These are phyloP conservation scores for Ispidina picta DNA, from an alignment of 2,797 vertebrate genomes.

Conservation along the genomic window DNA sequence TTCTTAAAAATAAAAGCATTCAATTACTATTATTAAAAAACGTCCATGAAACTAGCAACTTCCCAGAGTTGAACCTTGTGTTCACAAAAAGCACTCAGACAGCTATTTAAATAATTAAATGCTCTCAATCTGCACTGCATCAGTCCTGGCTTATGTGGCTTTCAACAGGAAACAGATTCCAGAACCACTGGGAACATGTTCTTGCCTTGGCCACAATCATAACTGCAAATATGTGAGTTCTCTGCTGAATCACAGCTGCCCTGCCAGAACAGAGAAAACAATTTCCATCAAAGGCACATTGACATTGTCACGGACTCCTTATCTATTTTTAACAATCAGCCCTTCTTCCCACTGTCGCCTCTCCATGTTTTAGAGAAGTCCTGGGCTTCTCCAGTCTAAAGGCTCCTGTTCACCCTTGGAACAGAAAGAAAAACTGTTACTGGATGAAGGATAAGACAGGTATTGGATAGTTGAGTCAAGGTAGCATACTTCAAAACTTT, in stretches of 20 bases:
- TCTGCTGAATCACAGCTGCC: not conserved
- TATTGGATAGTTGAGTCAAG: not conserved
- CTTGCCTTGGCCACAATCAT: not conserved
- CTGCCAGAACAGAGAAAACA: not conserved
- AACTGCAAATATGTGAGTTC: not conserved
- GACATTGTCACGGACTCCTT: not conserved
- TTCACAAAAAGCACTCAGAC: not conserved
- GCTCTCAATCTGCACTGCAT: not conserved
- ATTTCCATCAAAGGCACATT: not conserved
- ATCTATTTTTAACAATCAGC: not conserved
- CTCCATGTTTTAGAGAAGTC: not conserved
- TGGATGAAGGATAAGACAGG: not conserved
- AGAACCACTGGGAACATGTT: not conserved
- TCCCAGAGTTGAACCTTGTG: constrained; percentile 4
- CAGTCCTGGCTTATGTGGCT: not conserved
- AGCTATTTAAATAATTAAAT: constrained; percentile 48
- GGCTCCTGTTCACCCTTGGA: not conserved
- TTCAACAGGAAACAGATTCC: not conserved
- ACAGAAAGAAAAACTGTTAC: not conserved
- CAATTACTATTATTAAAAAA: constrained; percentile 25
- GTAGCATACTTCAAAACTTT: not conserved
- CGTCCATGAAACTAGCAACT: not conserved
- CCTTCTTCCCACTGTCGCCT: not conserved
- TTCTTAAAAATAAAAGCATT: constrained; percentile 52
- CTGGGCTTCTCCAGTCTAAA: not conserved